Base-by-base conservation (phyloP, 2,797 vertebrate species). In the Hirundo rustica region DNA sequence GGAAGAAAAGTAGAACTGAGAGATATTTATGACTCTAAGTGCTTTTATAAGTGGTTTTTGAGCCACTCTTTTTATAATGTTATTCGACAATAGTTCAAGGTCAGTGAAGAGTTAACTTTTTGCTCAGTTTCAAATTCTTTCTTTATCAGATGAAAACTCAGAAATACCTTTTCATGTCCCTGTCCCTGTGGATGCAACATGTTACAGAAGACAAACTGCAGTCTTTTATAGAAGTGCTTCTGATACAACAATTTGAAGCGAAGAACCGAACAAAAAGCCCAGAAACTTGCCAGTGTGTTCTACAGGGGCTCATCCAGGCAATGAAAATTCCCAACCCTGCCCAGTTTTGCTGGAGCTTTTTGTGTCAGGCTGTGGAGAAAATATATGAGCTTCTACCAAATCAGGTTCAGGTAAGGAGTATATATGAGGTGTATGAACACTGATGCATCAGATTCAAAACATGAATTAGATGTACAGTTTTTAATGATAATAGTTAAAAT, bases 151-250 rank as follows among this genome's bases (percentile, higher is more conserved):
- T 90, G 26, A 97, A 96, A 91, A 98, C 98, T 5, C 98, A 98
- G 80, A 97, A 98, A 65, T 98, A 98, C 71, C 98, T 99, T 84
- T 98, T 98, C 13, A 92, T 89, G 18, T 98, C 97, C 15, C 75
- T 98, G 27, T 96, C 98, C 30, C 50, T 94, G 36, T 99, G 99
- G 99, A 98, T 99, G 98, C 99, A 99, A 93, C 98, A 99, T 2
- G 97, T 99, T 30, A 96, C 99, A 1, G 99, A 99, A 60, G 99
- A 99, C 95, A 99, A 99, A 93, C 97, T 99, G 13, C 98, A 98
- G 95, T 97, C 97, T 42, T 98, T 98, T 70, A 92, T 98, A 54
- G 98, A 99, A 96, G 98, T 96, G 38, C 96, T 99, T 83, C 98
- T 99, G 53, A 91, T 98, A 85, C 98, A 98, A 92, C 98, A 98